phyloP scores from a whole-genome alignment of 2,797 vertebrate genomes.

The Aplochiton taeniatus region DNA sequence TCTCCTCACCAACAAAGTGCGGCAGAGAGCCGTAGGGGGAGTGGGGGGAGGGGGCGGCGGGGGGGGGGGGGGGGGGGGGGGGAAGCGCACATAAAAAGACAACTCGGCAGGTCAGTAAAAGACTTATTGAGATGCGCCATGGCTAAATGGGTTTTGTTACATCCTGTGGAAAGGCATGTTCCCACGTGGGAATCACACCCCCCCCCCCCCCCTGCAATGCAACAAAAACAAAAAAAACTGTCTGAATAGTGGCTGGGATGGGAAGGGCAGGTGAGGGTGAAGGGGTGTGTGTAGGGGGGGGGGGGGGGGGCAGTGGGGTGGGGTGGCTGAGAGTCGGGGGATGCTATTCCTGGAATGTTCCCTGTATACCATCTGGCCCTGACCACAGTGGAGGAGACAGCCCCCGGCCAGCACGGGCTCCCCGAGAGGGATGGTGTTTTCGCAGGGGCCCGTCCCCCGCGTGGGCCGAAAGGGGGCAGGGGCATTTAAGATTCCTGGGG shows the following conservation, averaged over 20 bases:
- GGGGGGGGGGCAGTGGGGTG: conserved; percentile 33
- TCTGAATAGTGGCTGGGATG: too few relatives aligned
- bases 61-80: conserved; percentile 16
- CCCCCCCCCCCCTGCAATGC: neutral
- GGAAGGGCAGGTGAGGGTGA: neutral
- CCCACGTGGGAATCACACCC: conserved; percentile 17
- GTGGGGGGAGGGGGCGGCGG: conserved; percentile 15
- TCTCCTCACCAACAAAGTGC: too few relatives aligned
- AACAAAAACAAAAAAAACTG: neutral
- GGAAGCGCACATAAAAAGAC: conserved; percentile 26
- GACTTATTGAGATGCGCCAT: conserved; percentile 27
- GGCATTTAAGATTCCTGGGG: conserved; percentile 77
- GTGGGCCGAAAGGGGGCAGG: conserved; percentile 48
- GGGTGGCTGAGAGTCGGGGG: conserved; percentile 22
- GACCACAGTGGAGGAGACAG: conserved; percentile 48
- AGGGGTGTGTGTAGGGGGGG: conserved; percentile 5
- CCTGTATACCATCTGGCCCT: conserved; percentile 57
- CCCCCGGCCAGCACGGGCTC: conserved; percentile 42
- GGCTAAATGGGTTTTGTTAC: conserved; percentile 18
- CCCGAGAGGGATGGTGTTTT: conserved; percentile 60
- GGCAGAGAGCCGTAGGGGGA: neutral
- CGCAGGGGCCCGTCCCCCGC: conserved; percentile 54
- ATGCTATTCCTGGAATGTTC: conserved; percentile 73
- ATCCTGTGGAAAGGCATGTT: conserved; percentile 21
- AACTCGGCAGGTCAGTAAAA: conserved; percentile 7